Percentiles rank a stretch among this genome's conserved stretches.
Evolutionary conservation across 2,113 vertebrate species (phyloP).

Genomic region (Spizaetus ornatus): DNA sequence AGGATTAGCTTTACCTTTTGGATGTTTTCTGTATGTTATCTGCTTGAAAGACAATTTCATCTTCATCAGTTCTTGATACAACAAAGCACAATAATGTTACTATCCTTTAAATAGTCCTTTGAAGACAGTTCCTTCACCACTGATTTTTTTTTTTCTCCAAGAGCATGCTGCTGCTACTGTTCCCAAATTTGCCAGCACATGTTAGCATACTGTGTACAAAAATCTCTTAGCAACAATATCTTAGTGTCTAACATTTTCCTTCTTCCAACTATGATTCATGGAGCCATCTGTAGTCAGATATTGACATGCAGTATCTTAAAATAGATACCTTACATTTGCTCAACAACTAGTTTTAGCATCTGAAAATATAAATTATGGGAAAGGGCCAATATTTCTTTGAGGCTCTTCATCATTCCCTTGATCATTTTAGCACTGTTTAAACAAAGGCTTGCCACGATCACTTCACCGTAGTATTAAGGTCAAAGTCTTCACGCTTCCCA

Average conservation of each 20-base stretch:
- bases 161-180: conserved; percentile 43
- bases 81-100: neutral
- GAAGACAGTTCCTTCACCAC: conserved; percentile 52
- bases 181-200: conserved; percentile 53
- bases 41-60: conserved; percentile 10
- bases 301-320: conserved; percentile 67
- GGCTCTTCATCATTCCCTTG: neutral
- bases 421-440: conserved; percentile 25
- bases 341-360: conserved; percentile 55
- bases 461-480: neutral
- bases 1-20: conserved; percentile 14
- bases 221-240: conserved; percentile 73
- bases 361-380: conserved; percentile 29
- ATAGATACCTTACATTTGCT: conserved; percentile 63
- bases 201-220: conserved; percentile 57
- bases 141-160: conserved; percentile 44
- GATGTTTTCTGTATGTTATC: conserved; percentile 8
- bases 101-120: conserved; percentile 64
- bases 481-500: neutral
- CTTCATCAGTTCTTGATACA: conserved; percentile 37
- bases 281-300: conserved; percentile 74
- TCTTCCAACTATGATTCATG: conserved; percentile 70
- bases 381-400: conserved; percentile 16
- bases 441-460: neutral
- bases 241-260: conserved; percentile 62